Base-by-base conservation (phyloP, 35 echinoderm and acorn worm genomes). In the Ophiothrix spiculata region DNA sequence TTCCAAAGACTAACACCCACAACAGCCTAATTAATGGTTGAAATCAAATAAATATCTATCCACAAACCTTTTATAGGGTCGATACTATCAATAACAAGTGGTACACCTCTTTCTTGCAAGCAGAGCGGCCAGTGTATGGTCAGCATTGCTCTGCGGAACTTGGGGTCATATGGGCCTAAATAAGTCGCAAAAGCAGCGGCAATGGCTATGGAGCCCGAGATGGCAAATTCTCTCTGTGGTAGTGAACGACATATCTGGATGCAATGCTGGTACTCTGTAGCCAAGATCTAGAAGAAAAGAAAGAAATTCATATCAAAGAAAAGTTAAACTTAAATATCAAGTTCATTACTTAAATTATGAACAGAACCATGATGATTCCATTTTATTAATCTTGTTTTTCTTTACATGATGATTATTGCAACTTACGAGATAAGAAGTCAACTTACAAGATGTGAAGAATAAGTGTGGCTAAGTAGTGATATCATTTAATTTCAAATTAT, bases 61-160 rank as follows among this genome's bases (percentile, higher is more conserved):
- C 46, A 64, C 41, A 4, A 63, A 98, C 95, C 95, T 98, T 98
- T 98, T 88, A 98, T 98, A 15, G 95, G 95, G 75, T 98, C 95
- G 60, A 98, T 93, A 17, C 85, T 89, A 90, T 98, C 95, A 54
- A 98, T 98, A 31, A 98, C 85, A 29, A 98, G 77, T 34, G 95
- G 95, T 4, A 98, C 89, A 56, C 95, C 95, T 38, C 95, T 90
- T 77, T 98, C 95, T 32, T 93, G 88, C 4, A 98, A 78, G 38
- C 95, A 98, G 85, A 98, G 25, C 17, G 95, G 95, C 95, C 95
- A 98, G 38, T 98, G 95, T 37, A 98, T 84, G 14, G 95, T 98
- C 21, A 98, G 49, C 77, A 98, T 87, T 8, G 92, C 81, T 15
- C 88, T 89, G 32, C 95, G 93, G 83, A 98, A 94, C 33, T 90